Base-by-base conservation (phyloP, 1,140 invertebrate genomes). In the Cataglyphis hispanica region DNA sequence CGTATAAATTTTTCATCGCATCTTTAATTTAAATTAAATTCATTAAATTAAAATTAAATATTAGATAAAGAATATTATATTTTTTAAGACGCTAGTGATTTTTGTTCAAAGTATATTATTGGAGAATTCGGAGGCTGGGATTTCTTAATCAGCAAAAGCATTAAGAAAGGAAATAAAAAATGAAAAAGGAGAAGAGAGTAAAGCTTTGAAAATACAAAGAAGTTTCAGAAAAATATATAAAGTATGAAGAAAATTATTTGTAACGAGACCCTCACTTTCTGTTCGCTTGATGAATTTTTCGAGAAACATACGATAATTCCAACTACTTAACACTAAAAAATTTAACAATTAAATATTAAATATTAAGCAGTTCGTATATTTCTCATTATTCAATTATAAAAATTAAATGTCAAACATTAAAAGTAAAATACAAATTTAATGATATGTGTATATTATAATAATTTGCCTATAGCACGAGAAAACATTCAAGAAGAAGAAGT, bases 141-240 rank as follows among this genome's bases (percentile, higher is more conserved):
- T 75, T 8, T 40, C 8, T 58, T 40, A 75, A 53, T 22, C 1
- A 16, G 4, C 16, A 58, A 75, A 75, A 75, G 13, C n/a, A 8
- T 27, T 56, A 19, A 1, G 1, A 11, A 1, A 22, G 56, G 34
- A 25, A 56, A 74, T 37, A 56, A 37, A 74, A 74, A 7, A 72
- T 22, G 31, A 8, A 75, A 60, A 27, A 6, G 11, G 22, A 40
- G 13, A 58, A 58, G 13, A 58, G 58, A 58, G 70, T 6, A 22
- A 40, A 7, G 1, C 58, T 4, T 75, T 4, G 16, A 16, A 75
- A 22, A 69, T 22, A 37, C 8, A 27, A 2, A 58, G 27, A 58
- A 37, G 31, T 37, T 22, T 56, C 6, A 7, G 70, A 37, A 74
- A 74, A 40, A 75, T 40, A 75, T 75, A 75, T 75, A 22, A 75